phyloP scores from a whole-genome alignment of 2,113 vertebrate species.

The Danionella cerebrum region DNA sequence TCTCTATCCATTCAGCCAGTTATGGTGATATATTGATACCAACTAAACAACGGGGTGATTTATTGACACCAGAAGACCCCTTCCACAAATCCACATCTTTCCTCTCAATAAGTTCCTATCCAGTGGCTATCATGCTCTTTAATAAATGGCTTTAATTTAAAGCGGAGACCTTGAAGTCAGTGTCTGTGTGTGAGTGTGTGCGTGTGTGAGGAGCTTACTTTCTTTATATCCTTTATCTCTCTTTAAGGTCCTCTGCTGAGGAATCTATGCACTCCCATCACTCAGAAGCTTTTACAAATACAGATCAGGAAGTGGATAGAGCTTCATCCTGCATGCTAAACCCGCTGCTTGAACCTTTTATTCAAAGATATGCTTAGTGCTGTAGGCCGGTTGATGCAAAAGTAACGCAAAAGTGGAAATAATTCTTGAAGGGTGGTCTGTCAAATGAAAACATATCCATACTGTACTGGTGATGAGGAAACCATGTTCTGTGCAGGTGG shows the following conservation, averaged over 20 bases:
- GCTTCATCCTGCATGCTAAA: too few relatives aligned
- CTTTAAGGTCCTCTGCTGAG: slow-evolving; percentile 47
- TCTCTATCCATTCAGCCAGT: background rate
- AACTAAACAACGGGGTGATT: slow-evolving; percentile 1
- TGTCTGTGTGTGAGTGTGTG: slow-evolving; percentile 28
- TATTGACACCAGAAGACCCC: background rate
- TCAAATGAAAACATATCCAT: too few relatives aligned
- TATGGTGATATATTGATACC: slow-evolving; percentile 11
- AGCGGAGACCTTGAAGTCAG: slow-evolving; percentile 60
- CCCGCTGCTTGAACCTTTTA: too few relatives aligned
- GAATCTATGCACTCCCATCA: slow-evolving; percentile 18
- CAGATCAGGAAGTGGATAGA: background rate
- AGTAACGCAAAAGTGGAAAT: too few relatives aligned
- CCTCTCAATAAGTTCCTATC: slow-evolving; percentile 11
- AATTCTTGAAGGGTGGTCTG: too few relatives aligned
- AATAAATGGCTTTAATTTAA: slow-evolving; percentile 95
- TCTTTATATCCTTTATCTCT: slow-evolving; percentile 50
- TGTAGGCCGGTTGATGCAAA: too few relatives aligned
- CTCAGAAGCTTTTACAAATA: background rate
- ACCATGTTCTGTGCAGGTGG: too few relatives aligned
- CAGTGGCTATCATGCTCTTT: slow-evolving; percentile 51
- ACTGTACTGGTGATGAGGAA: too few relatives aligned
- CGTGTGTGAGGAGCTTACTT: background rate
- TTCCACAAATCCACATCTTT: background rate
- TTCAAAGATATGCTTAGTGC: too few relatives aligned